phyloP scores from a whole-genome alignment of 2,888 invertebrate species.

The Hemistola chrysoprasaria region DNA sequence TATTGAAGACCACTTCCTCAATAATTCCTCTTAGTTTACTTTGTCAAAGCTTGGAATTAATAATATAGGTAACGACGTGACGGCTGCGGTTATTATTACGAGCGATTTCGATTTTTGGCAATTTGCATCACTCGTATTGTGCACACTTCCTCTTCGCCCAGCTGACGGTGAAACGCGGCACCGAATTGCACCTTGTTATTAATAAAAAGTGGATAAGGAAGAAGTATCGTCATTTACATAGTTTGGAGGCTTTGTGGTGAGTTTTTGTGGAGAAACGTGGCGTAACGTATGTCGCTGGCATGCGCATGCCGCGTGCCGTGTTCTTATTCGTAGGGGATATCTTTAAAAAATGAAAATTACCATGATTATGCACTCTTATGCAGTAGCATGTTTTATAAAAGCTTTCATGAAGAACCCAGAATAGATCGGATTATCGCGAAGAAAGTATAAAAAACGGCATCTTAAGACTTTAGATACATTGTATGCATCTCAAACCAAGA shows the following conservation, averaged over 20 bases:
- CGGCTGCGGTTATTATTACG: slow-evolving; percentile 38
- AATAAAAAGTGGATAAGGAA: slow-evolving; percentile 61
- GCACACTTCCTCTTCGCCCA: slow-evolving; percentile 67
- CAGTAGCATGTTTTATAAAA: too few species aligned
- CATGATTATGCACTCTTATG: too few species aligned
- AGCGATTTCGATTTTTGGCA: slow-evolving; percentile 58
- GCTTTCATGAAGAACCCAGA: too few species aligned
- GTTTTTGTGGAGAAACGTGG: slow-evolving; percentile 45
- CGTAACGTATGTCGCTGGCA: slow-evolving; percentile 44
- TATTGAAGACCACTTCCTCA: too few species aligned
- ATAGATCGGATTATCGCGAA: too few species aligned
- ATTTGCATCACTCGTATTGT: slow-evolving; percentile 58
- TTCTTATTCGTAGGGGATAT: slow-evolving; percentile 3
- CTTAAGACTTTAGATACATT: too few species aligned
- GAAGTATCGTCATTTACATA: slow-evolving; percentile 59
- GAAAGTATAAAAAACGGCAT: too few species aligned
- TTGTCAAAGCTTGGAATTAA: too few species aligned
- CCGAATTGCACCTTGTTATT: slow-evolving; percentile 62
- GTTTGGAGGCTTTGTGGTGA: slow-evolving; percentile 51
- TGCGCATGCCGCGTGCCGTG: slow-evolving; percentile 46
- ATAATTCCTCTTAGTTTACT: slow-evolving; percentile 2
- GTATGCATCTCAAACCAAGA: slow-evolving; percentile 5
- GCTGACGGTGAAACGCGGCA: slow-evolving; percentile 67
- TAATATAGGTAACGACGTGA: too few species aligned
- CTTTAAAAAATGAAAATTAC: neutral